Evolutionary conservation across 2,888 invertebrate species (phyloP).

Genomic region (Clanis bilineata): DNA sequence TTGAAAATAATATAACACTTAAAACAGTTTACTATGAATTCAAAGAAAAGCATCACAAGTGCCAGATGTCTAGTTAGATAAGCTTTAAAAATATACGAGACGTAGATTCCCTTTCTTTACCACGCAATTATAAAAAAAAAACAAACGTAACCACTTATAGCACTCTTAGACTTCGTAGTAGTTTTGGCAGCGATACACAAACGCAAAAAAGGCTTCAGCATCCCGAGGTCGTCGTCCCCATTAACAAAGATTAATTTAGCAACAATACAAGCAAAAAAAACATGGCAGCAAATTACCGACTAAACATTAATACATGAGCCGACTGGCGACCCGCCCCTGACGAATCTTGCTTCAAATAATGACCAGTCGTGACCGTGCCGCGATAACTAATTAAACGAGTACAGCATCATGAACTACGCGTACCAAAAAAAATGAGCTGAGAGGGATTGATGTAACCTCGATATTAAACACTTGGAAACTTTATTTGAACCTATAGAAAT

Average conservation of each 20-base stretch:
- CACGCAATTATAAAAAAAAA: not conserved
- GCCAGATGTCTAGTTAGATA: not conserved
- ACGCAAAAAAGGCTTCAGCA: constrained; percentile 2
- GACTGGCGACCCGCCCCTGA: constrained; percentile 56
- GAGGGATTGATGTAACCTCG: not conserved
- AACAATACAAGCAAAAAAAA: constrained; percentile 52
- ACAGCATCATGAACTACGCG: constrained; percentile 28
- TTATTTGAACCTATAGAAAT: not conserved
- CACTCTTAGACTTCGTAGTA: not conserved
- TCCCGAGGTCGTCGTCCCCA: constrained; percentile 31
- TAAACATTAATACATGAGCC: constrained; percentile 60
- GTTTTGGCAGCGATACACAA: constrained; percentile 3
- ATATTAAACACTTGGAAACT: not conserved
- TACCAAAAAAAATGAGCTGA: constrained; percentile 24
- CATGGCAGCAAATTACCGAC: constrained; percentile 56
- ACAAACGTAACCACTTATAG: constrained; percentile 3
- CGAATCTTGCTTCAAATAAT: constrained; percentile 31
- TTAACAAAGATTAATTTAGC: constrained; percentile 39
- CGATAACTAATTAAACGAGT: constrained; percentile 38
- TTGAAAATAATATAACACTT: not conserved
- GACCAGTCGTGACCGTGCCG: constrained; percentile 49
- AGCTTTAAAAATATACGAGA: not conserved
- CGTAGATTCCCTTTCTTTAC: constrained; percentile 2
- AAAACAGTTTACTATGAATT: not conserved
- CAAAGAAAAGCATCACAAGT: not conserved